Base-by-base conservation (phyloP, 2,113 vertebrate species). In the Paracanthobrama guichenoti region DNA sequence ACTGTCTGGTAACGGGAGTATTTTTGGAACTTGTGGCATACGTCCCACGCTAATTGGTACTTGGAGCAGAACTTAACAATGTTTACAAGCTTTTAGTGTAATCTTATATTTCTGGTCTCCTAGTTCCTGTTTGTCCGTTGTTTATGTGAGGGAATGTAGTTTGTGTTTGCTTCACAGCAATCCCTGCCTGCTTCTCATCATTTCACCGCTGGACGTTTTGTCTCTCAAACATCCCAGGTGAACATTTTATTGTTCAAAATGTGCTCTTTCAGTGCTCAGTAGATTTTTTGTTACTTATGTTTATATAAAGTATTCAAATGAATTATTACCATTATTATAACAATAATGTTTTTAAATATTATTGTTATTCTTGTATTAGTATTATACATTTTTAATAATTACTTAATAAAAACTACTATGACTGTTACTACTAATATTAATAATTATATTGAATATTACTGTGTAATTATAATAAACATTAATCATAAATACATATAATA, bases 21-120 rank as follows among this genome's bases (percentile, higher is more conserved):
- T 88, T 81, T 88, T 79, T 55, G 84, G 85, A 86, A n/a, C 16
- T 26, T 62, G 44, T 13, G 86, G 69, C 28, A 31, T 48, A 83
- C 86, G 71, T 81, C 62, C 79, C 44, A 86, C 53, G 50, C 64
- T 75, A 74, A 79, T 79, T 44, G 31, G 6, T 62, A 60, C n/a
- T 44, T 50, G 18, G 16, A 31, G 24, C 24, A 66, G 24, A 10
- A 66, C 59, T 31, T 79, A 14, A 66, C 39, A 10, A 5, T 78
- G 64, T 85, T 85, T 73, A 85, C 69, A 57, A 59, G 35, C 66
- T 46, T 55, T 42, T 46, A 7, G 48, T 50, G 62, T 53, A 42
- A 42, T 44, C 53, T 26, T 48, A 48, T 53, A 50, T 50, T 46
- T 46, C 75, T 80, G 80, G 64, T 60, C 53, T 83, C 62, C 42